Conservation (phyloP, 2,113 vertebrate species). For the Pelvicachromis taeniatus region DNA sequence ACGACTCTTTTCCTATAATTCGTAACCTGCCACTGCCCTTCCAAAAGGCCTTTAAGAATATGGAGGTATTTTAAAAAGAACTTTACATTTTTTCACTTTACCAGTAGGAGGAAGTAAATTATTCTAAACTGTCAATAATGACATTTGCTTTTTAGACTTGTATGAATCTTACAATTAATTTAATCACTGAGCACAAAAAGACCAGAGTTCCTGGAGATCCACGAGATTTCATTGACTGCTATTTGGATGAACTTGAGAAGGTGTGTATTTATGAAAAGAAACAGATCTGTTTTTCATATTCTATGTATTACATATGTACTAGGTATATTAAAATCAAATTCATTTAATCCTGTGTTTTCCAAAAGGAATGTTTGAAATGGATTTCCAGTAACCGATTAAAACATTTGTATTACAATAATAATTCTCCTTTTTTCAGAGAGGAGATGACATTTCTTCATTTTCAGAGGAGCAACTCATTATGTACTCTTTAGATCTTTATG, state of each 20-base stretch:
- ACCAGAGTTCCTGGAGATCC: conserved; percentile 33
- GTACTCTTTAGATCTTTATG: conserved; percentile 45
- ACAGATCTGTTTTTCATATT: background rate
- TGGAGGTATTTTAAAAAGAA: background rate
- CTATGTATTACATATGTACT: background rate
- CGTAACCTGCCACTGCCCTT: conserved; percentile 20
- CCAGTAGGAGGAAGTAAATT: background rate
- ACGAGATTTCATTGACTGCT: conserved; percentile 44
- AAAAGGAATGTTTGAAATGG: background rate
- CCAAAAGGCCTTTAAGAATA: background rate
- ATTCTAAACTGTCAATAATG: background rate
- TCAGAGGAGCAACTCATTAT: conserved; percentile 26
- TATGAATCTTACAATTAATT: background rate
- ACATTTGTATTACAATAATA: background rate
- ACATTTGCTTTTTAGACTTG: background rate
- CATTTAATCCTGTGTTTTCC: background rate
- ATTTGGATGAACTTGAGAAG: conserved; percentile 48
- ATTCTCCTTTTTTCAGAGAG: background rate
- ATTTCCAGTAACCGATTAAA: background rate
- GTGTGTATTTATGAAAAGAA: background rate
- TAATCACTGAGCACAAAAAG: conserved; percentile 31
- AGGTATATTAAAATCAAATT: background rate
- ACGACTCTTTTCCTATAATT: background rate
- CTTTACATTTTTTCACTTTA: background rate
- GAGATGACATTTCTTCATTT: conserved; percentile 10